Conservation (phyloP, 2,113 vertebrate genomes). For the Zosterops lateralis region DNA sequence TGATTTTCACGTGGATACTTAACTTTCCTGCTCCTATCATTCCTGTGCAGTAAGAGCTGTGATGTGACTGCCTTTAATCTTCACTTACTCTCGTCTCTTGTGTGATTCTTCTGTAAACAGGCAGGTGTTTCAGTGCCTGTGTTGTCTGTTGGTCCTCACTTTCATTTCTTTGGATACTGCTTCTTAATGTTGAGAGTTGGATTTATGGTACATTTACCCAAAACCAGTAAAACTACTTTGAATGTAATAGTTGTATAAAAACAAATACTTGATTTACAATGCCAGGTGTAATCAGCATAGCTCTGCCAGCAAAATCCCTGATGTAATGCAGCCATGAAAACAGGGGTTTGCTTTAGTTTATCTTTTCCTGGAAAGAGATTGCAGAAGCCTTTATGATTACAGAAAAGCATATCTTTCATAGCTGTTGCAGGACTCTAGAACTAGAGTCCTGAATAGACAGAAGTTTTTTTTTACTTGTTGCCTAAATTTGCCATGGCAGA, state of each 20-base stretch:
- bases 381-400: neutral
- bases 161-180: slow-evolving; percentile 47
- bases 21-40: neutral
- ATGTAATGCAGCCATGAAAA: neutral
- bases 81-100: neutral
- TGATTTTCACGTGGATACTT: neutral
- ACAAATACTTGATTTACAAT: neutral
- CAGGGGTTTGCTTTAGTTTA: neutral
- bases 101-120: neutral
- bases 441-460: neutral
- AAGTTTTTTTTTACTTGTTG: neutral
- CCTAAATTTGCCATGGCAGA: neutral
- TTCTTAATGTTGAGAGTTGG: slow-evolving; percentile 60
- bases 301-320: neutral
- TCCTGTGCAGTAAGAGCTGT: neutral
- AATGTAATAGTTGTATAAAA: neutral
- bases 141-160: slow-evolving; percentile 2
- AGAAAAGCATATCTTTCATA: neutral
- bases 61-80: neutral
- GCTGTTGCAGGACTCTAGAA: neutral
- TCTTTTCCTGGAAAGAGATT: neutral
- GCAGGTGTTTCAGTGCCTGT: neutral
- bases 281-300: neutral
- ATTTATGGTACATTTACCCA: slow-evolving; percentile 48
- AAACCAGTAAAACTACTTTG: neutral